phyloP scores from a whole-genome alignment of 2,888 invertebrate genomes.

The Incurvaria masculella region DNA sequence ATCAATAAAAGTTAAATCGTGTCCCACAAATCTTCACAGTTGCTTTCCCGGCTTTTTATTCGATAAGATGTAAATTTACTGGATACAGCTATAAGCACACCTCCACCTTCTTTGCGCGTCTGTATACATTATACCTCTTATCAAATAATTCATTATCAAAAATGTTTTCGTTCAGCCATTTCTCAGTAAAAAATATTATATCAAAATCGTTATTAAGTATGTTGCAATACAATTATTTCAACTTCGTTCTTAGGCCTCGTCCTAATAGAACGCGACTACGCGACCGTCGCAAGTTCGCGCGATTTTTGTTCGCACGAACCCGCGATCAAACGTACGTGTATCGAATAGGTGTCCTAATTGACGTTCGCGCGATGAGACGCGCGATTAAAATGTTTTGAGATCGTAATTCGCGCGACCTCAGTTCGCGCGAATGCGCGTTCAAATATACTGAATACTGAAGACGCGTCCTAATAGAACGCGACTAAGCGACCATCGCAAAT shows the following conservation, averaged over 20 bases:
- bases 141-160: background rate
- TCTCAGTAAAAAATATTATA: background rate
- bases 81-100: too few species aligned
- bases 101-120: background rate
- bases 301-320: too few species aligned
- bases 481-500: too few species aligned
- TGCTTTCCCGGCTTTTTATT: background rate
- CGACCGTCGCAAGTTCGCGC: too few species aligned
- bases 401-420: conserved; percentile 8
- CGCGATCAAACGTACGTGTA: too few species aligned
- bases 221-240: background rate
- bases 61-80: background rate
- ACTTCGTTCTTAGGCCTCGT: too few species aligned
- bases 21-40: too few species aligned
- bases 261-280: too few species aligned
- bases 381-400: conserved; percentile 5
- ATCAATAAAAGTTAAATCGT: too few species aligned
- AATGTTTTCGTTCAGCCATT: background rate
- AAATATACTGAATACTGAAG: conserved; percentile 6
- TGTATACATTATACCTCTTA: background rate
- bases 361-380: conserved; percentile 5
- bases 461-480: conserved; percentile 9
- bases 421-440: background rate
- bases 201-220: conserved; percentile 1
- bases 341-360: conserved; percentile 5